Evolutionary conservation across 2,888 invertebrate species (phyloP), one percentile per base, ranked within the genome.

Genomic region (Dasypolia templi): DNA sequence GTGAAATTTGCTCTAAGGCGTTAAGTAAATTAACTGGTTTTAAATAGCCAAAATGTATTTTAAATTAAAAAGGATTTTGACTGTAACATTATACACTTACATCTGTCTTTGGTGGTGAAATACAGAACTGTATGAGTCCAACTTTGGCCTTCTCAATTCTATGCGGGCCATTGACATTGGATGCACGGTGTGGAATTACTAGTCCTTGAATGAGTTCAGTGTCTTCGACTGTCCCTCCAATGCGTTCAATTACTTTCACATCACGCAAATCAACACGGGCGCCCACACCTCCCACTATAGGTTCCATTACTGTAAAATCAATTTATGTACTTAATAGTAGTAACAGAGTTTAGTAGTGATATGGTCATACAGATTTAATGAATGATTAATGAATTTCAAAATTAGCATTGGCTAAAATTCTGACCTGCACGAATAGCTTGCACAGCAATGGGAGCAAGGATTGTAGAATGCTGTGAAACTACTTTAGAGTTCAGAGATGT

Each of bases 61-160:
- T 46, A 46, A 32, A 4, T 29, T 44, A 44, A 42, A 22, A 44
- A 22, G 14, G 26, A 4, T 29, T 44, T 63, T 22, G 19, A 29
- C n/a, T 59, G 59, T 35, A 35, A 35, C 14, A 14, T n/a, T n/a
- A 42, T 35, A 35, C 17, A 95, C 97, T 97, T 93, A 98, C 98
- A 95, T 99, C 99, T 72, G 99, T 99, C 96, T 99, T 99, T 12
- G 99, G 99, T 69, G 99, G 99, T 22, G 99, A 99, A 93, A 99
- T 99, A 93, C 99, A 99, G 95, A 99, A 99, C 94, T 99, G 99
- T 86, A 99, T 99, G 26, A 99, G 97, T 77, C 98, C 99, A 94
- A 99, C 99, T 96, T 99, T 99, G 11, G 99, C 99, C 93, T 99
- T 99, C 93, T 99, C 99, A 76, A 99, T 97, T 87, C 98, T 97